Conservation (phyloP, 2,113 vertebrate species). For the Phalacrocorax brasilianus region DNA sequence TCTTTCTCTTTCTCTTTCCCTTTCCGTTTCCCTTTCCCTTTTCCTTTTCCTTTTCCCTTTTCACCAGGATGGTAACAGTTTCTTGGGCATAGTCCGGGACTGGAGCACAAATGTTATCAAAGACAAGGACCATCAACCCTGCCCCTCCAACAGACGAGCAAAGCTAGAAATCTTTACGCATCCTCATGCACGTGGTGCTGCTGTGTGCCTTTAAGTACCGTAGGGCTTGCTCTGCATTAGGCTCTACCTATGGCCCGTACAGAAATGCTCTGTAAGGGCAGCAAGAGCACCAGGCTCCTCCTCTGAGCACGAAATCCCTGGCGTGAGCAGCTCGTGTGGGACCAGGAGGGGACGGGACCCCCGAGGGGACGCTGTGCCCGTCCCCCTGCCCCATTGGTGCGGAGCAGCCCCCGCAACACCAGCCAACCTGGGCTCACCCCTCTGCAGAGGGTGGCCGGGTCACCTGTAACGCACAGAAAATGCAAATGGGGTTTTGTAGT, state of each 20-base stretch:
- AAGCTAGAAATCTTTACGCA: background rate
- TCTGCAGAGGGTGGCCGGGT: background rate
- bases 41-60: no score
- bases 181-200: accelerated
- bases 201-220: accelerated
- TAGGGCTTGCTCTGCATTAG: background rate
- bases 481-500: background rate
- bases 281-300: background rate
- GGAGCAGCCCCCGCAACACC: background rate
- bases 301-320: background rate
- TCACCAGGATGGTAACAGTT: background rate
- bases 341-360: background rate
- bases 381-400: background rate
- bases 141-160: background rate
- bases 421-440: accelerated
- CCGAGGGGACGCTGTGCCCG: accelerated
- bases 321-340: background rate
- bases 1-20: accelerated
- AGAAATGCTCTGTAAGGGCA: background rate
- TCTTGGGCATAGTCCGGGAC: background rate
- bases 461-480: background rate
- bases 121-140: background rate
- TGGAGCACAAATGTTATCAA: background rate
- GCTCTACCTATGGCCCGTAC: background rate
- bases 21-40: accelerated